Percentiles rank a stretch among this genome's conserved stretches.
Evolutionary conservation across 2,888 invertebrate species (phyloP).

Genomic region (Griposia aprilina): DNA sequence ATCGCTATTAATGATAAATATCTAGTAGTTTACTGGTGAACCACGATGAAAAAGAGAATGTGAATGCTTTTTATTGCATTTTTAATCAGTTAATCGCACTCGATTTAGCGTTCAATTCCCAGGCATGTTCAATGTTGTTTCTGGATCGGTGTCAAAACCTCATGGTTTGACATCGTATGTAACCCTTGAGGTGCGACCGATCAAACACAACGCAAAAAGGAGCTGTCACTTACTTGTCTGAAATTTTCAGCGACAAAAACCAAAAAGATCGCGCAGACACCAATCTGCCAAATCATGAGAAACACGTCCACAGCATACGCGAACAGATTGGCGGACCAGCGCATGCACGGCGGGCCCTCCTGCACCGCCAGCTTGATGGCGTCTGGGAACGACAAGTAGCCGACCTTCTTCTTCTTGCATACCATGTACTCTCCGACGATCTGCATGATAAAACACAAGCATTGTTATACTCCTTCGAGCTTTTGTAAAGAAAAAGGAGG

Average conservation of each 20-base stretch:
- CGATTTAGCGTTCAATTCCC: neutral
- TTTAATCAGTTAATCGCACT: neutral
- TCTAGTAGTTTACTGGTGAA: neutral
- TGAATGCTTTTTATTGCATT: neutral
- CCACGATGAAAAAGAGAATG: neutral
- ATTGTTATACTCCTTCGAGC: neutral
- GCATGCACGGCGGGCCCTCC: conserved; percentile 91
- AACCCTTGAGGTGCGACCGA: conserved; percentile 73
- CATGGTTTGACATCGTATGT: no score
- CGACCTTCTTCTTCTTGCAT: conserved; percentile 86
- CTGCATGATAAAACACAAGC: conserved; percentile 62
- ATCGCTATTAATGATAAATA: no score
- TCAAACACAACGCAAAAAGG: neutral
- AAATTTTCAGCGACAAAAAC: conserved; percentile 94
- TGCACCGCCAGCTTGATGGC: conserved; percentile 93
- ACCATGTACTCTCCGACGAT: conserved; percentile 91
- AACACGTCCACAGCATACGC: conserved; percentile 91
- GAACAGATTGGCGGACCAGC: conserved; percentile 86
- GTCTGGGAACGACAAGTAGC: conserved; percentile 94
- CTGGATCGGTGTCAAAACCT: neutral
- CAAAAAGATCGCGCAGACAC: conserved; percentile 96
- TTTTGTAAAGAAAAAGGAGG: neutral
- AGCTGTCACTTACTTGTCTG: conserved; percentile 85
- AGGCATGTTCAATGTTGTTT: neutral
- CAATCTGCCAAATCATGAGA: conserved; percentile 95